A percentile compares a stretch with the other conserved stretches of the same genome.
Conservation (phyloP, 2,113 vertebrate genomes). For the Petroica traversi region DNA sequence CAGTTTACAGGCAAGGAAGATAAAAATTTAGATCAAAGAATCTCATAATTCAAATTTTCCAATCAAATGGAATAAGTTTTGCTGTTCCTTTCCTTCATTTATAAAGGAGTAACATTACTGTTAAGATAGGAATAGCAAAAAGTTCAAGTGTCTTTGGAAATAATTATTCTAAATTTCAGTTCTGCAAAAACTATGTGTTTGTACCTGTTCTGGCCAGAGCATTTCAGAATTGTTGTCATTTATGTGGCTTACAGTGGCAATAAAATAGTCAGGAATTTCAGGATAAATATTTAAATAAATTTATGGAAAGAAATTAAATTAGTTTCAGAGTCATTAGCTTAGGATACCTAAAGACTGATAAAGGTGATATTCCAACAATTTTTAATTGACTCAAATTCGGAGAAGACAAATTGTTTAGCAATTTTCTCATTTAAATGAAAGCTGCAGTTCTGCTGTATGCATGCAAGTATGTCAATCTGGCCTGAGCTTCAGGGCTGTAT, state of each 20-base stretch:
- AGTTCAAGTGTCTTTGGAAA: background rate
- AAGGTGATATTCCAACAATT: background rate
- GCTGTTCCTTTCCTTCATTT: background rate
- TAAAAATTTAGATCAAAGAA: background rate
- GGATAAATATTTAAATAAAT: background rate
- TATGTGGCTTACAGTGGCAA: background rate
- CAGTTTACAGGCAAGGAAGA: background rate
- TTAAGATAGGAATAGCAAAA: background rate
- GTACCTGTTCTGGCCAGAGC: background rate
- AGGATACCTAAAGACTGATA: background rate
- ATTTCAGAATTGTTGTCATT: background rate
- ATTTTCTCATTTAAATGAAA: background rate
- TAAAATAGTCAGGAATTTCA: background rate
- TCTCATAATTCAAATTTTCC: background rate
- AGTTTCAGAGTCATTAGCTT: background rate
- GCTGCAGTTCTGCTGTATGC: accelerated
- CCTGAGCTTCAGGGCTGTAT: background rate
- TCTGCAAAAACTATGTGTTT: background rate
- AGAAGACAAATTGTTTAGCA: background rate
- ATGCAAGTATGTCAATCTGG: background rate
- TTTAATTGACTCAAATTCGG: background rate
- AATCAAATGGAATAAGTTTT: background rate
- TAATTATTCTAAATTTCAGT: background rate
- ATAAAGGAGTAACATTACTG: background rate
- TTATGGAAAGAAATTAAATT: background rate